Percentiles rank a stretch among this genome's conserved stretches.
Evolutionary conservation across 2,797 vertebrate species (phyloP).

Genomic region (Caiman crocodilus): DNA sequence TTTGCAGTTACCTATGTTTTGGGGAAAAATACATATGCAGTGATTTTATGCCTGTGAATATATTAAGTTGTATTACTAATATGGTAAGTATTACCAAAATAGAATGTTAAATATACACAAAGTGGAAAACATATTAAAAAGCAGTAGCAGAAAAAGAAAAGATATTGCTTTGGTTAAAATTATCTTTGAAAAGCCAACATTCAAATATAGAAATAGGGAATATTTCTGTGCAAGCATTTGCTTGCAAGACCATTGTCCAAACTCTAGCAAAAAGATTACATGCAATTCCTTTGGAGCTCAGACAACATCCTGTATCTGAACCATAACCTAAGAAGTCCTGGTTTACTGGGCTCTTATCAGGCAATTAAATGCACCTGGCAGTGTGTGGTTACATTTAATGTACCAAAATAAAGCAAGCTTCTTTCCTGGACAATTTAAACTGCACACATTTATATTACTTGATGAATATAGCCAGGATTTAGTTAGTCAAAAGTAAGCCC

Average conservation of each 20-base stretch:
- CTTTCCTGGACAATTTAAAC: not conserved
- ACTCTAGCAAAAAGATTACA: not conserved
- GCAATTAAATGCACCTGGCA: not conserved
- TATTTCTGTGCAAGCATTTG: not conserved
- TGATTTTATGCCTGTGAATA: not conserved
- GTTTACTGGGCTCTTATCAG: not conserved
- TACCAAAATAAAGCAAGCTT: not conserved
- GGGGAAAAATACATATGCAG: not conserved
- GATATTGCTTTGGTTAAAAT: not conserved
- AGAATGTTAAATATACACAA: constrained; percentile 6
- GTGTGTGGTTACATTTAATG: not conserved
- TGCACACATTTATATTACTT: not conserved
- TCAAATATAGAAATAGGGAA: not conserved
- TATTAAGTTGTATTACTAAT: not conserved
- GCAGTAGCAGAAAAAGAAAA: constrained; percentile 17
- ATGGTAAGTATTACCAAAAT: not conserved
- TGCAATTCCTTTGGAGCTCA: not conserved
- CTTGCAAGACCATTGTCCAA: not conserved
- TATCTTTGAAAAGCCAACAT: not conserved
- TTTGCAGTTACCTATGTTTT: not conserved
- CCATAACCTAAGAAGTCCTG: not conserved
- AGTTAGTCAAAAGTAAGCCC: not conserved
- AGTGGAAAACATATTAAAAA: constrained; percentile 39
- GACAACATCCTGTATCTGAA: not conserved
- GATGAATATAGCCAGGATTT: not conserved